Evolutionary conservation across 2,113 vertebrate genomes (phyloP), one percentile per base, ranked within the genome.

Genomic region (Coreoperca whiteheadi): DNA sequence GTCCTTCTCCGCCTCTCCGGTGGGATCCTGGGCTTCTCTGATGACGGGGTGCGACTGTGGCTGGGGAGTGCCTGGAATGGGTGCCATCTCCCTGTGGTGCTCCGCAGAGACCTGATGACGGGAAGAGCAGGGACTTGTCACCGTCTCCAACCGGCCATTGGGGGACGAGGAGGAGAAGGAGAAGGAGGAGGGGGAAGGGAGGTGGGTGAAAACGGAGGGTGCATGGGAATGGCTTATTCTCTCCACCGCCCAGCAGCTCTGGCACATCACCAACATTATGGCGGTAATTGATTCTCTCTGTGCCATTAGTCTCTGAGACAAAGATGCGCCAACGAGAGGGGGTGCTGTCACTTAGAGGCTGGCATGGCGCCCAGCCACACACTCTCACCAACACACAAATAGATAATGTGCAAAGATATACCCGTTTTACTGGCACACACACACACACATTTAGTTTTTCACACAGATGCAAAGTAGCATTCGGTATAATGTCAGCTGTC

Each of bases 221-320:
- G 86, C 91, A 86, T 84, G 85, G 88, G 86, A 87, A 92, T 86
- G 88, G 91, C 78, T 88, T 73, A 61, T 77, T 87, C 84, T 81
- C 57, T 83, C 71, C 56, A 50, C 81, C 77, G 41, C 81, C 87
- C 83, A 34, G 86, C 82, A 93, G 91, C 92, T 93, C 95, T 97
- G 96, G 96, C 96, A 94, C 94, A 95, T 96, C 95, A 96, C 97
- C 97, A 97, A 95, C 94, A 93, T 94, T 88, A 94, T 95, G 95
- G 95, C 95, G 94, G 96, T 97, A 98, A 98, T 97, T 97, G 97
- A 97, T 97, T 98, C 95, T 86, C 96, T 97, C 95, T 96, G 96
- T 96, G 96, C 96, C 96, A 97, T 98, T 98, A 98, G 97, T 96
- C 96, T 96, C 95, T 79, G 91, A 95, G 94, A 94, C 94, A 94